phyloP scores from a whole-genome alignment of 2,797 vertebrate genomes.

The Cirrhinus molitorella region DNA sequence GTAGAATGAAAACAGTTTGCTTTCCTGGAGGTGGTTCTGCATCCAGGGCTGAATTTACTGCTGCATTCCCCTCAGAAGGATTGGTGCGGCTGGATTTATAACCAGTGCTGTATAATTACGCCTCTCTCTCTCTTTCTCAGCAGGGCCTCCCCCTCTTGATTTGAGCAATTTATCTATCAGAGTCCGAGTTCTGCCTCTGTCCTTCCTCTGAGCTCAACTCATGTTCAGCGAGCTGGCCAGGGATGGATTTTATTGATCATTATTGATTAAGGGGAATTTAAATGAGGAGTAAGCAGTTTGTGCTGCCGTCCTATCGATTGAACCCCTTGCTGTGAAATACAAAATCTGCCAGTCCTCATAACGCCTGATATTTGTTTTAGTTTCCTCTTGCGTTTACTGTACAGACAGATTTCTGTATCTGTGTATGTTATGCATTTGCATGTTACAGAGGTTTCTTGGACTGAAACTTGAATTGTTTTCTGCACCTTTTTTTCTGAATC shows the following conservation, averaged over 20 bases:
- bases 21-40: constrained; percentile 62
- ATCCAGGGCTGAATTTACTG: constrained; percentile 70
- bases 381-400: constrained; percentile 66
- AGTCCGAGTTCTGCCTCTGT: constrained; percentile 74
- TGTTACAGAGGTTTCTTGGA: background rate
- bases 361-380: constrained; percentile 76
- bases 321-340: constrained; percentile 71
- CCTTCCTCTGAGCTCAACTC: constrained; percentile 74
- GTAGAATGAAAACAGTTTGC: constrained; percentile 61
- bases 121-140: constrained; percentile 62
- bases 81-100: constrained; percentile 71
- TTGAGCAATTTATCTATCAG: constrained; percentile 81
- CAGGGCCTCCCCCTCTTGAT: constrained; percentile 68
- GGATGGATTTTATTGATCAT: constrained; percentile 54
- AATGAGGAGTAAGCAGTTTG: constrained; percentile 81
- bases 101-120: constrained; percentile 75
- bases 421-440: constrained; percentile 31
- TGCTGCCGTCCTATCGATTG: constrained; percentile 72
- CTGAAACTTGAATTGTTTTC: background rate
- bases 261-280: constrained; percentile 77
- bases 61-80: constrained; percentile 63
- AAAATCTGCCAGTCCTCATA: constrained; percentile 73
- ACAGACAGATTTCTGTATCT: constrained; percentile 57
- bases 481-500: background rate
- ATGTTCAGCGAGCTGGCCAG: constrained; percentile 56